Conservation (phyloP, 2,888 invertebrate genomes). For the Nasonovia ribisnigri region DNA sequence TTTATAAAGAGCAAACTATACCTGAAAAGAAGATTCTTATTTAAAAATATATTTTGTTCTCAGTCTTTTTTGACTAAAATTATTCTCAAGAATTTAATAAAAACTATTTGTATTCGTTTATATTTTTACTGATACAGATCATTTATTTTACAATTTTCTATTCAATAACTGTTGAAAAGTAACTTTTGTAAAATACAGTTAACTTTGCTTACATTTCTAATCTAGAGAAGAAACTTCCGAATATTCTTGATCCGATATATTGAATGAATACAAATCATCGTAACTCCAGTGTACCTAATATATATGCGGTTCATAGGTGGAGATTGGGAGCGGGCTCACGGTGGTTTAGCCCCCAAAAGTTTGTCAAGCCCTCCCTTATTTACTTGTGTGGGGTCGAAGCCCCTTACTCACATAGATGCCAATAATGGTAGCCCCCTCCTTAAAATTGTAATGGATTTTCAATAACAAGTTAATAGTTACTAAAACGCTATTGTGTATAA, state of each 20-base stretch:
- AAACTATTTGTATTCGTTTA: neutral
- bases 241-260: neutral
- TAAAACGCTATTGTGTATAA: neutral
- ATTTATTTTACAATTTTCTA: neutral
- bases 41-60: neutral
- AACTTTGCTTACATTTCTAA: neutral
- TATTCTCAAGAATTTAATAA: neutral
- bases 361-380: too few species aligned
- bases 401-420: too few species aligned
- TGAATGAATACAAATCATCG: neutral
- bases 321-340: too few species aligned
- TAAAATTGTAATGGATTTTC: neutral
- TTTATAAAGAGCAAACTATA: neutral
- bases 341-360: too few species aligned
- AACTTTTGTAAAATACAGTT: neutral
- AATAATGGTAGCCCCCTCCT: too few species aligned
- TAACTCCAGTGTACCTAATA: neutral
- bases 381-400: too few species aligned
- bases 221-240: neutral
- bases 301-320: neutral
- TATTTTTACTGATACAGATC: neutral
- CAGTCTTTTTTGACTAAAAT: neutral
- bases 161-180: neutral
- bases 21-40: neutral
- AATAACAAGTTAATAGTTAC: neutral